Evolutionary conservation across 2,888 invertebrate species (phyloP), one percentile per base, ranked within the genome.

Genomic region (Amblyjoppa fuscipennis): DNA sequence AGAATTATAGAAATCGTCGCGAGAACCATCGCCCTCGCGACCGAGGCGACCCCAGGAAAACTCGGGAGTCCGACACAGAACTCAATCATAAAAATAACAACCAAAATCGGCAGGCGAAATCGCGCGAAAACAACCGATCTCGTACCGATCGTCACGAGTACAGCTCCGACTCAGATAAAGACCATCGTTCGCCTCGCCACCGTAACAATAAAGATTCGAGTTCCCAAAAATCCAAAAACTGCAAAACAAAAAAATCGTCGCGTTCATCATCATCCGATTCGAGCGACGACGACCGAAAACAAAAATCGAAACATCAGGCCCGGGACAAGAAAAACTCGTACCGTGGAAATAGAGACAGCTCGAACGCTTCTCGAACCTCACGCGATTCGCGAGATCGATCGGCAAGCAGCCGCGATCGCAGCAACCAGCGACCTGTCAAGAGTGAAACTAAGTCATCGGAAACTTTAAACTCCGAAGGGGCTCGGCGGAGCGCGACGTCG

Each of bases 391-490:
- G 31, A n/a, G 34, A 31, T 16, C 34, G 11, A 3, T 34, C 13
- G 2, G 64, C 5, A 3, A 64, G 34, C n/a, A 31, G 5, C 11
- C 16, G 16, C 0, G 31, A 13, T 16, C 11, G 6, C 6, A 51
- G n/a, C 13, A 51, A 16, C 11, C 1, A 16, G 13, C 16, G 51
- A 13, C 51, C 13, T 3, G 51, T 13, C 1, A 38, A 53, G 7
- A 59, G n/a, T 7, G 25, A 59, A 4, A 13, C 34, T 4, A 20
- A 45, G 16, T 25, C 41, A 2, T 68, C 68, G 0, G 45, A 45
- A 13, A 7, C 74, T 74, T 74, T 74, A 74, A 74, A 74, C 61
- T 74, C 74, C 61, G 61, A 74, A 3, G 25, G 16, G 59, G 74
- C 74, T 74, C 74, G 74, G 28, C 59, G 75, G 2, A 75, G 64